A percentile compares a stretch with the other conserved stretches of the same genome.
phyloP scores from a whole-genome alignment of 2,888 invertebrate species.

The Electrophaes corylata region DNA sequence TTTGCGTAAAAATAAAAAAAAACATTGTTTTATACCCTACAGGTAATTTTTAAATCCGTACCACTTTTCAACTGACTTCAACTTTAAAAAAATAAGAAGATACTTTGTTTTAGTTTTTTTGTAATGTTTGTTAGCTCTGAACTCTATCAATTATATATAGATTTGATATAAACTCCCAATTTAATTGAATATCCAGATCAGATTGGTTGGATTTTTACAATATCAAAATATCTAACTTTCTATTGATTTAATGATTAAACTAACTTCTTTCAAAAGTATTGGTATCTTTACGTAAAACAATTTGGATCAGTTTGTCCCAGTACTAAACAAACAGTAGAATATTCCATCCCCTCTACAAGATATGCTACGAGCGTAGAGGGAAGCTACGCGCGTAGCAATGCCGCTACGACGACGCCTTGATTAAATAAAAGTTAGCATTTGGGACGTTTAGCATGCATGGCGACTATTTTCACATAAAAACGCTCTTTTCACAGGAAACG shows the following conservation, averaged over 20 bases:
- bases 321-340: not conserved
- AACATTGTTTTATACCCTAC: no score
- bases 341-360: not conserved
- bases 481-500: constrained; percentile 5
- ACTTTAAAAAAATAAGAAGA: no score
- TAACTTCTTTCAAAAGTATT: not conserved
- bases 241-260: not conserved
- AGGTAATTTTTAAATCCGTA: no score
- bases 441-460: not conserved
- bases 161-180: no score
- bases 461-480: not conserved
- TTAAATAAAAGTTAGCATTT: not conserved
- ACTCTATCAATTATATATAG: no score
- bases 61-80: no score
- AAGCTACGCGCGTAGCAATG: constrained; percentile 11
- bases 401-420: not conserved
- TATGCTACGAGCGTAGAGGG: constrained; percentile 13
- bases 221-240: not conserved
- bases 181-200: no score
- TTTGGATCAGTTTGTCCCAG: not conserved
- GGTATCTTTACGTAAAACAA: not conserved
- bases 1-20: no score
- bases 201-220: no score
- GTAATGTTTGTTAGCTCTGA: no score
- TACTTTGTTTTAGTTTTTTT: no score